phyloP scores from a whole-genome alignment of 2,113 vertebrate genomes.

The Corythornis cristatus region DNA sequence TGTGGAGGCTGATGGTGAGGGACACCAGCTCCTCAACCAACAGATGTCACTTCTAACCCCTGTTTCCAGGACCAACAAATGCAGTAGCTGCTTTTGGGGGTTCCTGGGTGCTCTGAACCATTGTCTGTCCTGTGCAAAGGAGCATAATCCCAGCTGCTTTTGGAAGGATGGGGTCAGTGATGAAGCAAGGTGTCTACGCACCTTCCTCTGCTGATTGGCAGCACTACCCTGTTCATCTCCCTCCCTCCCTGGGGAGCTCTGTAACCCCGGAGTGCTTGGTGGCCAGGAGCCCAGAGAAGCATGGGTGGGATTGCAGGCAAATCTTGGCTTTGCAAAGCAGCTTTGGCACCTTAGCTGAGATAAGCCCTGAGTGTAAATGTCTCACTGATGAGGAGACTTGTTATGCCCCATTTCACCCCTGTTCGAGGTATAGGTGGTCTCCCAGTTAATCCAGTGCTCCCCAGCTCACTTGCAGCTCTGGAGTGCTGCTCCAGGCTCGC shows the following conservation, averaged over 20 bases:
- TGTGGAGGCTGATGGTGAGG: background rate
- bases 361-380: background rate
- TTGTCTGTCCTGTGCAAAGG: background rate
- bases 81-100: accelerated
- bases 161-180: accelerated
- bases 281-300: background rate
- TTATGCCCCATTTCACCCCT: background rate
- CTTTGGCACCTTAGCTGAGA: background rate
- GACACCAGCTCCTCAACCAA: background rate
- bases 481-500: background rate
- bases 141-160: background rate
- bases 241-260: background rate
- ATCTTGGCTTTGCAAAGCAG: background rate
- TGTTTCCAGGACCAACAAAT: accelerated
- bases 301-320: background rate
- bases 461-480: accelerated
- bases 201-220: background rate
- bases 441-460: accelerated
- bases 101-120: too few species aligned
- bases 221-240: background rate
- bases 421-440: background rate
- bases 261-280: accelerated
- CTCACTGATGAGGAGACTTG: background rate
- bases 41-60: accelerated
- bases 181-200: accelerated